Evolutionary conservation across 2,888 invertebrate genomes (phyloP).

Genomic region (Deladenus siricidicola): DNA sequence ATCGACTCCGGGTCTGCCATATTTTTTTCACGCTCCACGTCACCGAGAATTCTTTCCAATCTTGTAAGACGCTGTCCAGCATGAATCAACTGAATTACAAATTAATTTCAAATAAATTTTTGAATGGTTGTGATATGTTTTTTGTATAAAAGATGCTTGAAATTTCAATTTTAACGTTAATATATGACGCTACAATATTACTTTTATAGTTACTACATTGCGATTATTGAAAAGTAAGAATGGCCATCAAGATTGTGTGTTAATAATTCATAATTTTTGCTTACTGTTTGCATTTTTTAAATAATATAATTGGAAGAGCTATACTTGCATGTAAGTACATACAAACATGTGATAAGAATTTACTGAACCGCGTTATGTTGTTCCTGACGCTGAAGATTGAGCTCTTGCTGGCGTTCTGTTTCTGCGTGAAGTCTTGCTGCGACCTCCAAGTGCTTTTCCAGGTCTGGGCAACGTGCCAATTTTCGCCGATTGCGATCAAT

Average conservation of each 20-base stretch:
- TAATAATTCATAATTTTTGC: too few relatives aligned
- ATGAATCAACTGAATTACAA: slow-evolving; percentile 55
- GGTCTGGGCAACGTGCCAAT: slow-evolving; percentile 35
- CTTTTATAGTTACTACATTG: too few relatives aligned
- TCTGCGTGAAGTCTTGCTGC: slow-evolving; percentile 60
- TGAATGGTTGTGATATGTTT: too few relatives aligned
- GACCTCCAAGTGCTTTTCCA: slow-evolving; percentile 51
- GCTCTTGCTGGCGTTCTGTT: slow-evolving; percentile 61
- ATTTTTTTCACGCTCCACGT: slow-evolving; percentile 59
- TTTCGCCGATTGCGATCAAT: slow-evolving; percentile 59
- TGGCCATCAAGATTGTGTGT: too few relatives aligned
- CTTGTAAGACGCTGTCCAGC: slow-evolving; percentile 61
- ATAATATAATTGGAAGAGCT: too few relatives aligned
- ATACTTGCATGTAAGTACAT: too few relatives aligned
- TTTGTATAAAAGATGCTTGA: too few relatives aligned
- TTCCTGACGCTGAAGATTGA: slow-evolving; percentile 61
- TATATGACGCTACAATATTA: too few relatives aligned
- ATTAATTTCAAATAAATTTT: neutral
- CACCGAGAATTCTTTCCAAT: slow-evolving; percentile 65
- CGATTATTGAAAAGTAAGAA: too few relatives aligned
- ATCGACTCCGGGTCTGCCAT: slow-evolving; percentile 64
- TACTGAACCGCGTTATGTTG: slow-evolving; percentile 59
- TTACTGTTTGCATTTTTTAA: too few relatives aligned
- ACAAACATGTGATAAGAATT: too few relatives aligned
- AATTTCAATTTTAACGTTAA: too few relatives aligned